Evolutionary conservation across 2,888 invertebrate genomes (phyloP), one percentile per base, ranked within the genome.

Genomic region (Philereme vetulata): DNA sequence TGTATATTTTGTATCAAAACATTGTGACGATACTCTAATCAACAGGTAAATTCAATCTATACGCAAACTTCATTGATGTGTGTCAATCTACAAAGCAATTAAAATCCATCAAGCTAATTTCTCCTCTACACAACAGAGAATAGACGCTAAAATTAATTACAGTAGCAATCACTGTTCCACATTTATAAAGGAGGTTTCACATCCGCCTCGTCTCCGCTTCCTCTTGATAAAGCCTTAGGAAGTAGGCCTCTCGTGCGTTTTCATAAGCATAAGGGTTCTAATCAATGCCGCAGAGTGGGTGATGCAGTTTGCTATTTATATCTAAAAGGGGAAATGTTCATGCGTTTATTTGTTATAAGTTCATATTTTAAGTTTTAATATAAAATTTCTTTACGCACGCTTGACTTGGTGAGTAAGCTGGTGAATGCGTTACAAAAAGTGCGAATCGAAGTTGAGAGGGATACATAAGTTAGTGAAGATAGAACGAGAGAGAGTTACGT

Each of bases 181-280:
- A 58, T 64, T 61, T 54, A 21, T 55, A 58, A 65, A 66, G 61
- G 66, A 64, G 55, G 51, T 48, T 55, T 53, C 48, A 71, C 76
- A 72, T 81, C 78, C 78, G 76, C 57, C 72, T 66, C 72, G 78
- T 78, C 75, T 79, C 75, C 73, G 74, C 59, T 80, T 76, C 75
- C 74, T 72, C 65, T 67, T 60, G 67, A 74, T 73, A 73, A 47
- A 56, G 45, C 43, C 35, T 62, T 48, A 49, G 60, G 51, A 67
- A 54, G 53, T 57, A 55, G 33, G 56, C 51, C 43, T 61, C 38
- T 45, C 44, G 7, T 38, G 44, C 38, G 36, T 47, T 51, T 51
- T 48, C 11, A 52, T 45, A 44, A 49, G 42, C 49, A 58, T 47
- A 46, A 47, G 33, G 36, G 33, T 48, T 56, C 55, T 57, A 61